These are phyloP conservation scores for Myrmophylax atrothorax DNA, from an alignment of 2,113 vertebrate species.

Conservation along the genomic window DNA sequence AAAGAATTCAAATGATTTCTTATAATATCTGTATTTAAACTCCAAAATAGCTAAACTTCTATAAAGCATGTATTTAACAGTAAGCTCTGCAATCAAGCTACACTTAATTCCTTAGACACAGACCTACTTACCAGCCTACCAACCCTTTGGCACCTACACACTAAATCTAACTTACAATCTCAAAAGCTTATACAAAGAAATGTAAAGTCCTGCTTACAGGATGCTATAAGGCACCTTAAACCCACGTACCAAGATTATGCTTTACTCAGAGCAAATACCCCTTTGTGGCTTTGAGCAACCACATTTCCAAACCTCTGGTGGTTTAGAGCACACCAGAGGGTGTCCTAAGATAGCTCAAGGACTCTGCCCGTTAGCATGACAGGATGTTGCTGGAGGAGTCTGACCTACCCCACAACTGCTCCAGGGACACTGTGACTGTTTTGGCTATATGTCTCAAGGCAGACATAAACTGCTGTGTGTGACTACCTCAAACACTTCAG, in stretches of 20 bases:
- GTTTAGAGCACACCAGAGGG: neutral
- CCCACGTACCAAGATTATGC: accelerated
- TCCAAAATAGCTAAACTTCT: neutral
- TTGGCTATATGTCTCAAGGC: neutral
- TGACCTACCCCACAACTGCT: neutral
- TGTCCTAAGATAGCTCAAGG: neutral
- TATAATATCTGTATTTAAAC: neutral
- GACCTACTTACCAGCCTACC: neutral
- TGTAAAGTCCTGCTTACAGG: neutral
- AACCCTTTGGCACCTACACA: neutral
- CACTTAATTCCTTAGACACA: neutral
- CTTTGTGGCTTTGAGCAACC: neutral
- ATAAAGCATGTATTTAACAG: neutral
- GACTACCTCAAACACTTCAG: neutral
- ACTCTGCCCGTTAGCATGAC: neutral
- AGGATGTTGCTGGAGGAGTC: neutral
- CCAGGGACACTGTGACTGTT: neutral
- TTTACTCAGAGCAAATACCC: neutral
- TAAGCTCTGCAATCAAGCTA: neutral
- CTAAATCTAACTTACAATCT: neutral
- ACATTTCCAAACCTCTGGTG: neutral
- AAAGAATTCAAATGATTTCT: neutral
- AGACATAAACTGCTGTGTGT: neutral
- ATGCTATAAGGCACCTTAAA: neutral
- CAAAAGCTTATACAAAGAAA: neutral